Percentiles rank a stretch among this genome's conserved stretches.
phyloP scores from a whole-genome alignment of 1,140 invertebrate species.

The Aradophagus sp. region DNA sequence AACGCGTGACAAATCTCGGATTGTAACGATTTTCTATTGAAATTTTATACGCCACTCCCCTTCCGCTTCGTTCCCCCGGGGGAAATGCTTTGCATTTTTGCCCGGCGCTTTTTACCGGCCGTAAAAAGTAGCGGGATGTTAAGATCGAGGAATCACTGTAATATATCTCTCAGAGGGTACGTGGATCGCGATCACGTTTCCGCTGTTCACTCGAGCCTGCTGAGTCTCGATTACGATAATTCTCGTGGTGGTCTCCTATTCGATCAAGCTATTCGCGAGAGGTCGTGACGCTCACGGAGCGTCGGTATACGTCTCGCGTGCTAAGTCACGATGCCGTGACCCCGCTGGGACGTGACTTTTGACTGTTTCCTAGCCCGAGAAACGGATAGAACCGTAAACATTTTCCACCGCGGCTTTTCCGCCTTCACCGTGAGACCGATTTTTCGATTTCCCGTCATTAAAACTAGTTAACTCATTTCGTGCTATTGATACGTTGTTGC shows the following conservation, averaged over 20 bases:
- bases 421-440: no score
- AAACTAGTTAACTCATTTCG: no score
- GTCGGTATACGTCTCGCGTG: slow-evolving; percentile 52
- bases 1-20: slow-evolving; percentile 43
- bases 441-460: no score
- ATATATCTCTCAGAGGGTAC: slow-evolving; percentile 30
- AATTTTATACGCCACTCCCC: no score
- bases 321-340: slow-evolving; percentile 55
- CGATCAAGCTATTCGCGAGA: slow-evolving; percentile 51
- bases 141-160: slow-evolving; percentile 41
- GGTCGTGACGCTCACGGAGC: slow-evolving; percentile 52
- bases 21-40: slow-evolving; percentile 35
- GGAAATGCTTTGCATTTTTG: slow-evolving; percentile 25
- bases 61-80: no score
- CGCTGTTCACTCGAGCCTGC: slow-evolving; percentile 46
- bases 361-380: no score
- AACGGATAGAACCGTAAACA: no score
- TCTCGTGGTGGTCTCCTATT: slow-evolving; percentile 41
- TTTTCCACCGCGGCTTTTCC: no score
- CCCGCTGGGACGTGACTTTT: slow-evolving; percentile 60
- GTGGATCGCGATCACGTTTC: slow-evolving; percentile 50
- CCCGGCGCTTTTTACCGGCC: slow-evolving; percentile 13
- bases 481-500: no score
- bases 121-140: slow-evolving; percentile 34
- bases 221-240: slow-evolving; percentile 53